Evolutionary conservation across 2,113 vertebrate species (phyloP), one percentile per base, ranked within the genome.

Genomic region (Diphyllodes magnificus): DNA sequence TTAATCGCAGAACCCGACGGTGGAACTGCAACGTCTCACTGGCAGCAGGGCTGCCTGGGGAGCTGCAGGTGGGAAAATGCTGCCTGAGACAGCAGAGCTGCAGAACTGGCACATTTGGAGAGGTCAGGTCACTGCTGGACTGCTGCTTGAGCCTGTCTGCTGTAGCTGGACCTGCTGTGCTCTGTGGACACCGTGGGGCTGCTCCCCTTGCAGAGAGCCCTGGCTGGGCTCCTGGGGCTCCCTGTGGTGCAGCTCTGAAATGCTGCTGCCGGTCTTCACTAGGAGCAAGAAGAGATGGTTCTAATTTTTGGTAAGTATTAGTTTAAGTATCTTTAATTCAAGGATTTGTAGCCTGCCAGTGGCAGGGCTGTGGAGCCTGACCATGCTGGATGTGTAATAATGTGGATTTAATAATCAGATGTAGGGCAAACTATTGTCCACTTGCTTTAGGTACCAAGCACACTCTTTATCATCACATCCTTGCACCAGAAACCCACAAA

Each of bases 1-100:
- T 86, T 39, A 91, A 83, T 59, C 35, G 54, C 72, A 63, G 47
- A 73, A 51, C 10, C 21, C 47, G 33, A 78, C 75, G 72, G 35
- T 75, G 68, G 66, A 81, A 80, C 72, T 31, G 56, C n/a, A 61
- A 10, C 49, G 33, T 22, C 0, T 0, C 66, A 51, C 23, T 0
- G 4, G 11, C 61, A 89, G 47, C 78, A 40, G 44, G 31, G 16
- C 1, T 50, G 33, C 60, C 37, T 0, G 3, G 49, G 42, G 56
- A 72, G 50, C 56, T 77, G 54, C 51, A 45, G 64, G 13, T 27
- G 56, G 21, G 35, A 64, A 82, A 39, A 86, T 40, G 65, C 42
- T 47, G 33, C 65, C 13, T 37, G 84, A 56, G 42, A 22, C 65
- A 88, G 66, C 57, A 86, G 42, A 95, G 42, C 80, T 88, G 37